Evolutionary conservation across 2,797 vertebrate genomes (phyloP).

Genomic region (Podarcis lilfordi): DNA sequence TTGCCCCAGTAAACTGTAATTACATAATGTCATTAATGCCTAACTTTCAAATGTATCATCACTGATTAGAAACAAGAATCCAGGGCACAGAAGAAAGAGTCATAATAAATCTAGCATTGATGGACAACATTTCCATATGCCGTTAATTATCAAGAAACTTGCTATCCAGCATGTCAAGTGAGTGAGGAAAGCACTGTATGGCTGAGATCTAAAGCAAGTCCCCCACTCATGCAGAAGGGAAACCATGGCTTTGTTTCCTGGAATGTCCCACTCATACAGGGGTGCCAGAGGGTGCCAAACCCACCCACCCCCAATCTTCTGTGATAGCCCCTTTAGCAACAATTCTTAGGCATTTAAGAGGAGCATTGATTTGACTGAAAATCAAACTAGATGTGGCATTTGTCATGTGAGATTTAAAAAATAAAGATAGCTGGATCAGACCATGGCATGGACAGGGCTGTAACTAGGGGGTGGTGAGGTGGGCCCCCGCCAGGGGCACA

Average conservation of each 20-base stretch:
- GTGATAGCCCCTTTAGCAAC: background rate
- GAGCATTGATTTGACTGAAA: background rate
- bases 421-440: background rate
- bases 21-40: conserved; percentile 33
- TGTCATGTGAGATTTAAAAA: background rate
- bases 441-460: too few relatives aligned
- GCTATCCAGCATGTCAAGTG: background rate
- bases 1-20: conserved; percentile 41
- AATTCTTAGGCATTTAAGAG: background rate
- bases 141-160: background rate
- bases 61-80: conserved; percentile 33
- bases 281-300: background rate
- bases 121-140: conserved; percentile 5
- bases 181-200: background rate
- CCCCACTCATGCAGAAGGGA: background rate
- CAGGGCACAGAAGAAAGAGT: background rate
- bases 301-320: background rate
- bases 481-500: too few relatives aligned
- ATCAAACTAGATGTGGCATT: background rate
- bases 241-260: background rate
- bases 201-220: background rate
- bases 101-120: conserved; percentile 22
- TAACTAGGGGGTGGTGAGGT: too few relatives aligned
- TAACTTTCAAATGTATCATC: conserved; percentile 35
- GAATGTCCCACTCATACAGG: background rate